Evolutionary conservation across 1,140 invertebrate genomes (phyloP).

Genomic region (Pogonus chalceus): DNA sequence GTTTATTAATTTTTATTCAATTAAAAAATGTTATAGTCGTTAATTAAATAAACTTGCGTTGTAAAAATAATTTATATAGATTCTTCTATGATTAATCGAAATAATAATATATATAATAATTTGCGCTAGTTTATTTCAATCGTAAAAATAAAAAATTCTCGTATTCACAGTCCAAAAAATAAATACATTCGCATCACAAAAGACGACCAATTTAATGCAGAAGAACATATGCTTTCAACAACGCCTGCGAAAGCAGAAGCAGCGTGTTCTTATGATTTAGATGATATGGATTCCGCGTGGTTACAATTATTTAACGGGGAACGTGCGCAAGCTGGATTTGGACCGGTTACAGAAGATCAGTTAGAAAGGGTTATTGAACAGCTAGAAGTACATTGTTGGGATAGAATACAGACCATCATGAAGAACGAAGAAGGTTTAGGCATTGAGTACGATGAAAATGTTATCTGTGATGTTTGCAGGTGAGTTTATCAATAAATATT

Average conservation of each 20-base stretch:
- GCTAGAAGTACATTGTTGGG: constrained; percentile 85
- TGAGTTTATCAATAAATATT: no score
- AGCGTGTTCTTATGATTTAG: constrained; percentile 89
- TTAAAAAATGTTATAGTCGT: no score
- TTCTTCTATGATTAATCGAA: no score
- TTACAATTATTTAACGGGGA: constrained; percentile 78
- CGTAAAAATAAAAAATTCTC: no score
- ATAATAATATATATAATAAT: no score
- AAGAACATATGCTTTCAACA: constrained; percentile 76
- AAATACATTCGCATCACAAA: constrained; percentile 83
- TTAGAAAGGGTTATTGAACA: constrained; percentile 89
- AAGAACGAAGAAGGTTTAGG: constrained; percentile 90
- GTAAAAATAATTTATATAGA: no score
- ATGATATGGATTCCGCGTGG: constrained; percentile 89
- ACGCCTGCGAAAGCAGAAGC: constrained; percentile 80
- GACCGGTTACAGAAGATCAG: constrained; percentile 70
- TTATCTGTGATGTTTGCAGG: constrained; percentile 45
- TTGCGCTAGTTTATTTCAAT: no score
- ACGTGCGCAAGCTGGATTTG: constrained; percentile 63
- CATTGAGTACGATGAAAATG: constrained; percentile 96
- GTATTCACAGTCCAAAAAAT: constrained; percentile 66
- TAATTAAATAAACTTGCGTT: no score
- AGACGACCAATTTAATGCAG: constrained; percentile 75
- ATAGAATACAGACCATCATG: constrained; percentile 86
- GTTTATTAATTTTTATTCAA: no score